Evolutionary conservation across 2,888 invertebrate genomes (phyloP).

Genomic region (Eledone cirrhosa): DNA sequence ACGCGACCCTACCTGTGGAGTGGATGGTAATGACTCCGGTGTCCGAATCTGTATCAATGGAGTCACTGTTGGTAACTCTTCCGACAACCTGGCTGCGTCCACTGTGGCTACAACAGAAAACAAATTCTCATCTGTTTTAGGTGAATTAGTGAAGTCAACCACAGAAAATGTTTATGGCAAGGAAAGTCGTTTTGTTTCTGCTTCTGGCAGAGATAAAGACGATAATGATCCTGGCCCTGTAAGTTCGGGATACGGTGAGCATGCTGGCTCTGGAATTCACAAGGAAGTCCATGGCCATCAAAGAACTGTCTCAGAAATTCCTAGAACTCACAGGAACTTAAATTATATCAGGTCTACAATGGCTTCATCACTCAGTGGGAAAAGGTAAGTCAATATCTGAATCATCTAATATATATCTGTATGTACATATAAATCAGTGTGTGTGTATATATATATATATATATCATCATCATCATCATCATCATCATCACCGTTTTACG

Average conservation of each 20-base stretch:
- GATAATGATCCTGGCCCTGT: neutral
- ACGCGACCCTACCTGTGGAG: neutral
- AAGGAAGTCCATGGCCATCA: constrained; percentile 12
- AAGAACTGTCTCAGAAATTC: neutral
- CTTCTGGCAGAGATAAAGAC: constrained; percentile 9
- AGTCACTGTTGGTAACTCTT: constrained; percentile 55
- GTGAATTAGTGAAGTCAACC: neutral
- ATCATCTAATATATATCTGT: no score
- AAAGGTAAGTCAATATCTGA: constrained; percentile 8
- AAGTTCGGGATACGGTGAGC: constrained; percentile 4
- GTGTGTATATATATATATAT: no score
- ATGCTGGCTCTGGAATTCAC: neutral
- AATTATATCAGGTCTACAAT: constrained; percentile 14
- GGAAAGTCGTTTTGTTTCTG: neutral
- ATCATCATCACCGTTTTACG: no score
- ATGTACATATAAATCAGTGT: no score
- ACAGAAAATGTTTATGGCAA: neutral
- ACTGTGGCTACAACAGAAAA: neutral
- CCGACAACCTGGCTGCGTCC: constrained; percentile 36
- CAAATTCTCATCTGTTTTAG: neutral
- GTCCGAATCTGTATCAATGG: constrained; percentile 62
- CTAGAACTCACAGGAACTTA: neutral
- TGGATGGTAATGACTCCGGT: constrained; percentile 35
- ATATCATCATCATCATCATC: no score
- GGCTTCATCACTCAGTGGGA: constrained; percentile 18